Conservation (phyloP, 1,140 invertebrate species). For the Diachasma alloeum region DNA sequence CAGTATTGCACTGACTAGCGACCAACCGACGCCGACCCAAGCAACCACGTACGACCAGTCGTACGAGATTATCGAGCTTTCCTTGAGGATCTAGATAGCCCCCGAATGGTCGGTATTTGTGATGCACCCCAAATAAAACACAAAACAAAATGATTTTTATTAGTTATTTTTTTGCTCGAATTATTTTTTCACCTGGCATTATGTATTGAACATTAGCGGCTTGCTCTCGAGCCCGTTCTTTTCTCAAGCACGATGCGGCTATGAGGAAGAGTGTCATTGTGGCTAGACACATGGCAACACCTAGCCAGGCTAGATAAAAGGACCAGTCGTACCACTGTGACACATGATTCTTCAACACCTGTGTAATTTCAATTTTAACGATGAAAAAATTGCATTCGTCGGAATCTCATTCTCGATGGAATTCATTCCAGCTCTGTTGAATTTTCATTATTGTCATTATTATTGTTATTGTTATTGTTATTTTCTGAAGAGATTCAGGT, state of each 20-base stretch:
- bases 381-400: neutral
- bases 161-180: conserved; percentile 44
- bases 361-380: conserved; percentile 34
- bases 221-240: conserved; percentile 74
- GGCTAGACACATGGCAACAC: conserved; percentile 77
- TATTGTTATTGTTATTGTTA: too few relatives aligned
- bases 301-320: conserved; percentile 84
- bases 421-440: too few relatives aligned
- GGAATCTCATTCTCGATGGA: too few relatives aligned
- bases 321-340: conserved; percentile 83
- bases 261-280: conserved; percentile 82
- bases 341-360: conserved; percentile 78
- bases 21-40: conserved; percentile 92
- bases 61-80: conserved; percentile 86
- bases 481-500: too few relatives aligned
- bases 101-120: neutral
- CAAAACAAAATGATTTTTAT: conserved; percentile 58
- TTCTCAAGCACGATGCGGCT: conserved; percentile 79
- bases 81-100: conserved; percentile 79
- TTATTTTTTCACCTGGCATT: conserved; percentile 76
- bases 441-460: too few relatives aligned
- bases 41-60: conserved; percentile 96
- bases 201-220: conserved; percentile 86
- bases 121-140: conserved; percentile 69
- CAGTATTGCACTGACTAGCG: conserved; percentile 86